Conservation (phyloP, 2,888 invertebrate genomes). For the Flexamia atlantica region DNA sequence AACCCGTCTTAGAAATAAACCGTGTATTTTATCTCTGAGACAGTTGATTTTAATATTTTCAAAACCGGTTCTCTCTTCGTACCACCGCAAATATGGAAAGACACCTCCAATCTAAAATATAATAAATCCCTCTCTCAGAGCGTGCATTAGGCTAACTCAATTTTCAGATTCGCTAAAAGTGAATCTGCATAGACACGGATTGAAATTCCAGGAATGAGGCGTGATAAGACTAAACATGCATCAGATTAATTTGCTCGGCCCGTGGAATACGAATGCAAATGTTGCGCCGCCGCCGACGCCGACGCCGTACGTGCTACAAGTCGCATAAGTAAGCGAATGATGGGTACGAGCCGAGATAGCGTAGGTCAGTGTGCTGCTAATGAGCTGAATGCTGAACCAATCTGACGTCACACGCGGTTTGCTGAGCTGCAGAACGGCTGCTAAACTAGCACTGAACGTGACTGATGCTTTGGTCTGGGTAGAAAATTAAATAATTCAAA, state of each 20-base stretch:
- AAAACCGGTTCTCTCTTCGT: too few species aligned
- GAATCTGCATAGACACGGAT: neutral
- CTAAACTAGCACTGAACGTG: neutral
- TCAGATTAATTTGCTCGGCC: neutral
- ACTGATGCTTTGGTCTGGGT: too few species aligned
- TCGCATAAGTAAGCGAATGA: conserved; percentile 32
- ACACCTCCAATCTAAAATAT: neutral
- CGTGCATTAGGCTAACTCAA: neutral
- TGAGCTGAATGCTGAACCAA: neutral
- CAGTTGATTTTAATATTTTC: too few species aligned
- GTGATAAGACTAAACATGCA: neutral
- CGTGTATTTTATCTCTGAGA: too few species aligned
- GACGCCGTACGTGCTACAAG: conserved; percentile 15
- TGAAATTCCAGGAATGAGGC: neutral
- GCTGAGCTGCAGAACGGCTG: neutral
- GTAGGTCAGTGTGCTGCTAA: conserved; percentile 27
- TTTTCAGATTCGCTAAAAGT: neutral
- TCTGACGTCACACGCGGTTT: neutral
- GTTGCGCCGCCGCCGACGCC: conserved; percentile 17
- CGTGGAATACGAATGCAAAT: conserved; percentile 13
- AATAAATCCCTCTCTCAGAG: neutral
- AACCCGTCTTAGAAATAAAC: too few species aligned
- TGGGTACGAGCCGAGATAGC: conserved; percentile 7
- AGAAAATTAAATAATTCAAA: too few species aligned
- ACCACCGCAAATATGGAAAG: neutral